These are phyloP conservation scores for Dasyprocta punctata DNA, from an alignment of 2,113 vertebrate species.

Conservation along the genomic window DNA sequence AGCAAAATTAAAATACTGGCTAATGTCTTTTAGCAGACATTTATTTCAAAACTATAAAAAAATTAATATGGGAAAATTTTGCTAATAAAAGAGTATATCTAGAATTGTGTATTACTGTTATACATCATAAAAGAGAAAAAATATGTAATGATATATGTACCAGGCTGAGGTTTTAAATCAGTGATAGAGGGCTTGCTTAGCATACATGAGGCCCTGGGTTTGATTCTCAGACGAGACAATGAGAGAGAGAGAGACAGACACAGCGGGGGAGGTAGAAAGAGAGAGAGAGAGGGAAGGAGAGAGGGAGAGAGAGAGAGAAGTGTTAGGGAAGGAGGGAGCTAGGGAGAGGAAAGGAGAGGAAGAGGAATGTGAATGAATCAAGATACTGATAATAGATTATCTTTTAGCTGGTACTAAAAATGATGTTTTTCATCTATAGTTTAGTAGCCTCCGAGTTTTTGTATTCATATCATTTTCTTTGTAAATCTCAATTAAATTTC, in stretches of 20 bases:
- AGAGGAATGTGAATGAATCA: not conserved
- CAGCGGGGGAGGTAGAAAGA: too few relatives aligned
- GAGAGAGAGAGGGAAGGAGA: not conserved
- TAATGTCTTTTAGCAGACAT: not conserved
- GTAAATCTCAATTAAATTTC: slow-evolving; percentile 19
- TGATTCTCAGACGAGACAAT: not conserved
- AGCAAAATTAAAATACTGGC: not conserved
- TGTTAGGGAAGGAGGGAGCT: not conserved
- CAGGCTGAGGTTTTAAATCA: not conserved
- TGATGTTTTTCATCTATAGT: not conserved
- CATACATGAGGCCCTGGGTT: not conserved
- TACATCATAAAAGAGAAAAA: not conserved
- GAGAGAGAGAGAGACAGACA: too few relatives aligned
- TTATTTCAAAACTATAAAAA: not conserved
- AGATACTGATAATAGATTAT: not conserved
- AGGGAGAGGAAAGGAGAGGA: not conserved
- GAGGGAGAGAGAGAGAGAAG: not conserved
- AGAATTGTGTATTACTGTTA: not conserved
- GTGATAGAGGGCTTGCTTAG: not conserved
- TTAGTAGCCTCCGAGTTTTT: not conserved
- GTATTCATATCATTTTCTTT: not conserved
- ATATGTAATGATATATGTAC: not conserved
- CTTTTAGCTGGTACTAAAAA: not conserved
- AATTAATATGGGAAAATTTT: not conserved
- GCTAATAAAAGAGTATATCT: not conserved